Base-by-base conservation (phyloP, 53 echinoderm and acorn worm species). In the Patiria pectinifera region DNA sequence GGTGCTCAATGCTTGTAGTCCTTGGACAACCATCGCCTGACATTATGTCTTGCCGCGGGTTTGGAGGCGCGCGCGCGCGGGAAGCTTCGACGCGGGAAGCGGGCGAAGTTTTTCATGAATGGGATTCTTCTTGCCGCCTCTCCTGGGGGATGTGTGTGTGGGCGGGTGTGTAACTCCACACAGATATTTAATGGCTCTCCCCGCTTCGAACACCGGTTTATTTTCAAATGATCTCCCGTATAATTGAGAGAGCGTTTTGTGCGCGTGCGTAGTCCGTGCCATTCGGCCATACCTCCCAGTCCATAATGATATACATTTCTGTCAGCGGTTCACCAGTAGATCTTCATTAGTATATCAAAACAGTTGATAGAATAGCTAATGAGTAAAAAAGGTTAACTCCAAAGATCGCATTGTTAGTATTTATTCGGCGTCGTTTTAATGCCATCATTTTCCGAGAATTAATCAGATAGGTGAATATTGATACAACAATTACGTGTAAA, bases 61-160 rank as follows among this genome's bases (percentile, higher is more conserved):
- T 66, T 15, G 14, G 19, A 66, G 71, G 71, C 59, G 24, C 88
- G 78, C 88, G 78, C 60, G 88, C 78, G 77, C 78, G 74, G 74
- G 71, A 35, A 14, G n/a, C 3, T 4, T 59, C 24, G 18, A 58
- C 59, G 88, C 78, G 78, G 62, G 88, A 88, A 88, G 88, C 63
- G 43, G 11, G 69, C 45, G 25, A 59, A 59, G 23, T 22, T 82
- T 59, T 88, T 77, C 61, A 78, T 88, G 88, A 88, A 88, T 88
- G 88, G 78, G 62, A 88, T 78, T 88, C 88, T 62, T 88, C 35
- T 43, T 18, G 23, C 46, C 3, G 3, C 48, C 24, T 86, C 78
- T 88, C 88, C 62, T 18, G 10, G 66, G 66, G 66, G 12, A 78
- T 45, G 87, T 15, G 23, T 76, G 88, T 78, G 88, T 78, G 59